phyloP scores from a whole-genome alignment of 2,888 invertebrate genomes.

The Cheilosia grossa region DNA sequence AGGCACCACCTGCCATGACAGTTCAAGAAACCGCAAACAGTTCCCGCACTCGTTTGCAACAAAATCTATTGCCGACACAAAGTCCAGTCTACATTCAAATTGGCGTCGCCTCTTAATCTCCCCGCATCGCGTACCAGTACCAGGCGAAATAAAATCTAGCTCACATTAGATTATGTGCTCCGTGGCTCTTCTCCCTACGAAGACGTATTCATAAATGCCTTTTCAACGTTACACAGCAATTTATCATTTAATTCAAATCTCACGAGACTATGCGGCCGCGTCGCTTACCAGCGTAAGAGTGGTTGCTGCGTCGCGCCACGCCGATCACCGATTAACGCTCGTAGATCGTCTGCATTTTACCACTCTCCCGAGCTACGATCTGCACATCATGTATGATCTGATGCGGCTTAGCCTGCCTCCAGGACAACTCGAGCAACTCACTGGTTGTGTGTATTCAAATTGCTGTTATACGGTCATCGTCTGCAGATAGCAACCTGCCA shows the following conservation, averaged over 20 bases:
- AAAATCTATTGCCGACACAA: background rate
- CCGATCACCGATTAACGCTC: slow-evolving; percentile 30
- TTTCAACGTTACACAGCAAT: slow-evolving; percentile 58
- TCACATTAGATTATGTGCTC: slow-evolving; percentile 34
- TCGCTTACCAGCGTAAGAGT: slow-evolving; percentile 31
- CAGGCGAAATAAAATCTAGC: slow-evolving; percentile 10
- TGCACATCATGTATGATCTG: background rate
- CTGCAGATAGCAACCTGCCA: slow-evolving; percentile 60
- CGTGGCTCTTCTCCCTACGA: slow-evolving; percentile 1
- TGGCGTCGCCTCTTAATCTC: slow-evolving; percentile 39
- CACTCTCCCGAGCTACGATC: slow-evolving; percentile 14
- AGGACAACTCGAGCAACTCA: slow-evolving; percentile 19
- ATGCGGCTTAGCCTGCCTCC: background rate
- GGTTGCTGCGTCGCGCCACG: slow-evolving; percentile 31
- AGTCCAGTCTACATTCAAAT: slow-evolving; percentile 16
- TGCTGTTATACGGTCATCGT: slow-evolving; percentile 43
- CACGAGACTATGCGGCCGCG: slow-evolving; percentile 31
- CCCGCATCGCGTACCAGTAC: slow-evolving; percentile 31
- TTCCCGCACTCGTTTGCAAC: too few relatives aligned
- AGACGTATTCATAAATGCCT: slow-evolving; percentile 43
- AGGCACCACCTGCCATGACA: too few relatives aligned
- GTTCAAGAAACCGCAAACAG: too few relatives aligned
- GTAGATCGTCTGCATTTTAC: slow-evolving; percentile 22
- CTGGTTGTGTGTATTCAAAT: slow-evolving; percentile 59
- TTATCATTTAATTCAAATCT: slow-evolving; percentile 75